phyloP scores from a whole-genome alignment of 2,888 invertebrate species.

The Mythimna albipuncta region DNA sequence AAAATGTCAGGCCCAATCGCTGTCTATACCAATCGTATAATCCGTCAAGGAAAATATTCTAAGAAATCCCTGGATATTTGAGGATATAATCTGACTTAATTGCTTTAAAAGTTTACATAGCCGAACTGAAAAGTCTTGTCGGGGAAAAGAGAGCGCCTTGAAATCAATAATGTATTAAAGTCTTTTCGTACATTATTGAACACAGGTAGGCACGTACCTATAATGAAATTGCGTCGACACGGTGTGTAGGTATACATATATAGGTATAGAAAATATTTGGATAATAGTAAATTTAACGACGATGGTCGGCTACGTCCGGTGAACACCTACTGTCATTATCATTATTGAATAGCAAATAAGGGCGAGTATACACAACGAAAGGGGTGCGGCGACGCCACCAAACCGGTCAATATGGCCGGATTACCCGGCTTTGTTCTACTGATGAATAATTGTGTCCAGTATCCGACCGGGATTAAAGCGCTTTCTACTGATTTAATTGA shows the following conservation, averaged over 20 bases:
- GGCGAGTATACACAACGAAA: conserved; percentile 67
- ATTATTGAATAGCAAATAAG: conserved; percentile 81
- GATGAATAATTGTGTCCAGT: conserved; percentile 89
- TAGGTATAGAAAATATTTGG: conserved; percentile 32
- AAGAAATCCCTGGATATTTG: conserved; percentile 19
- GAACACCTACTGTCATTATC: conserved; percentile 71
- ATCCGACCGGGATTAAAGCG: conserved; percentile 86
- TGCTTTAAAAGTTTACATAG: conserved; percentile 34
- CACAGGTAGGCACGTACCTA: conserved; percentile 1
- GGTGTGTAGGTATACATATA: not conserved
- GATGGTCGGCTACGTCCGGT: conserved; percentile 53
- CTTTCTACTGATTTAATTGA: conserved; percentile 89
- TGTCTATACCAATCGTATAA: conserved; percentile 28
- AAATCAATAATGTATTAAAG: conserved; percentile 33
- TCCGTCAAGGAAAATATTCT: conserved; percentile 23
- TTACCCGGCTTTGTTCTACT: conserved; percentile 86
- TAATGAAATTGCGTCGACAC: conserved; percentile 21
- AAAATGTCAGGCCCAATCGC: conserved; percentile 36
- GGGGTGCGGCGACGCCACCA: conserved; percentile 71
- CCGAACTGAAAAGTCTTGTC: conserved; percentile 9
- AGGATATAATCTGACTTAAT: conserved; percentile 22
- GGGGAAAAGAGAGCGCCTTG: not conserved
- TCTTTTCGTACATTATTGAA: conserved; percentile 22
- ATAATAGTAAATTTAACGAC: conserved; percentile 50
- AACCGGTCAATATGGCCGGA: conserved; percentile 86